Evolutionary conservation across 2,113 vertebrate genomes (phyloP).

Genomic region (Argyrosomus japonicus): DNA sequence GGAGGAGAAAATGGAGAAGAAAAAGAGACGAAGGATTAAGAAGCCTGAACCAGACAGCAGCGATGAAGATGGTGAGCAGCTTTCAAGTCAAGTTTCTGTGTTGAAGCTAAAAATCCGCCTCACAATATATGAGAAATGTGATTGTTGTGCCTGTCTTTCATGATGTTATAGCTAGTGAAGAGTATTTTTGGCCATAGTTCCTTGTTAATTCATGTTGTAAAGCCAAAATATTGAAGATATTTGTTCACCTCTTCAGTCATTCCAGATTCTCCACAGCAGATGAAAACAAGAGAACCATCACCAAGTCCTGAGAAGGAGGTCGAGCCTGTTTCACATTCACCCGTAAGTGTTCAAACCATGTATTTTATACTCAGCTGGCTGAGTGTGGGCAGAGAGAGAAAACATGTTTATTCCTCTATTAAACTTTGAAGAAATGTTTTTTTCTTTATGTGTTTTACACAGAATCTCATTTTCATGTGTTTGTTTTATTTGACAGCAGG

Average conservation of each 20-base stretch:
- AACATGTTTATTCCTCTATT: too few relatives aligned
- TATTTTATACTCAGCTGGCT: neutral
- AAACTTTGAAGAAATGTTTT: neutral
- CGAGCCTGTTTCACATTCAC: conserved; percentile 71
- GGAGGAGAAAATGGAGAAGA: conserved; percentile 88
- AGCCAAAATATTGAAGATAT: neutral
- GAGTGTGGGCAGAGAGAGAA: neutral
- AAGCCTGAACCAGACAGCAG: conserved; percentile 91
- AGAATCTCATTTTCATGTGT: neutral
- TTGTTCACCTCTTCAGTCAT: conserved; percentile 68
- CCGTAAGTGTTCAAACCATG: conserved; percentile 72
- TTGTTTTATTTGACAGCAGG: conserved; percentile 10
- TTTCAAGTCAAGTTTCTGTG: neutral
- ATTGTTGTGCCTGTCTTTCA: too few relatives aligned
- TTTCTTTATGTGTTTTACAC: neutral
- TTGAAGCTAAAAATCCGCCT: neutral
- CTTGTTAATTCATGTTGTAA: too few relatives aligned
- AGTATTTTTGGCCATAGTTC: neutral
- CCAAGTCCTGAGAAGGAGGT: conserved; percentile 76
- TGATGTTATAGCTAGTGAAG: too few relatives aligned
- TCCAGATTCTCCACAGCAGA: conserved; percentile 81
- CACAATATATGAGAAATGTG: neutral
- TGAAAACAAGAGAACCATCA: conserved; percentile 74
- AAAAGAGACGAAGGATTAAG: conserved; percentile 90
- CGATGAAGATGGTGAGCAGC: conserved; percentile 89